Evolutionary conservation across 2,888 invertebrate genomes (phyloP).

Genomic region (Tanytarsus gracilentus): DNA sequence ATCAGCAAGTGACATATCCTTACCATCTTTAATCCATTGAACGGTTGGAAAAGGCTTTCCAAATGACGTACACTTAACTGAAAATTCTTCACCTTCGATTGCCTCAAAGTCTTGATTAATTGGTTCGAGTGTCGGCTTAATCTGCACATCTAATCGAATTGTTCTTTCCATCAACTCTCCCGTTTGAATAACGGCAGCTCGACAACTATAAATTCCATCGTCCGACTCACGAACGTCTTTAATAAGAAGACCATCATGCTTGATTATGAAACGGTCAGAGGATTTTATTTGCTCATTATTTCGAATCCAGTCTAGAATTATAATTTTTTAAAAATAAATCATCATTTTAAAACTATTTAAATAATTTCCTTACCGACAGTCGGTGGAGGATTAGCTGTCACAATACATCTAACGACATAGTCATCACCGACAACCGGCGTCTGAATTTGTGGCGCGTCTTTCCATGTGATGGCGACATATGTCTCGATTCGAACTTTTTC

Average conservation of each 20-base stretch:
- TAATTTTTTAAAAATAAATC: neutral
- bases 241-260: slow-evolving; percentile 66
- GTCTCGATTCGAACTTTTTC: slow-evolving; percentile 63
- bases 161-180: slow-evolving; percentile 68
- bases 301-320: slow-evolving; percentile 30
- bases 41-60: slow-evolving; percentile 80
- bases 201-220: slow-evolving; percentile 78
- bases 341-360: slow-evolving; percentile 5
- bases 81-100: slow-evolving; percentile 69
- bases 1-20: slow-evolving; percentile 61
- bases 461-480: slow-evolving; percentile 74
- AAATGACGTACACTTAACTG: slow-evolving; percentile 64
- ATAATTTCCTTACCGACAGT: slow-evolving; percentile 54
- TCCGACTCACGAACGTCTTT: slow-evolving; percentile 70
- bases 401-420: slow-evolving; percentile 72
- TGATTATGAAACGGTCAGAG: slow-evolving; percentile 62
- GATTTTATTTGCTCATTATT: slow-evolving; percentile 49
- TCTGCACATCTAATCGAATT: slow-evolving; percentile 67
- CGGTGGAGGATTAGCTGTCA: slow-evolving; percentile 74
- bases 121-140: slow-evolving; percentile 59
- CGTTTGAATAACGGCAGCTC: slow-evolving; percentile 73
- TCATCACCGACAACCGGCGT: slow-evolving; percentile 67
- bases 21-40: slow-evolving; percentile 69
- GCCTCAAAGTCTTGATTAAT: slow-evolving; percentile 55
- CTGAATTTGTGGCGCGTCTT: slow-evolving; percentile 75